Base-by-base conservation (phyloP, 2,797 vertebrate genomes). In the Protosalanx chinensis region DNA sequence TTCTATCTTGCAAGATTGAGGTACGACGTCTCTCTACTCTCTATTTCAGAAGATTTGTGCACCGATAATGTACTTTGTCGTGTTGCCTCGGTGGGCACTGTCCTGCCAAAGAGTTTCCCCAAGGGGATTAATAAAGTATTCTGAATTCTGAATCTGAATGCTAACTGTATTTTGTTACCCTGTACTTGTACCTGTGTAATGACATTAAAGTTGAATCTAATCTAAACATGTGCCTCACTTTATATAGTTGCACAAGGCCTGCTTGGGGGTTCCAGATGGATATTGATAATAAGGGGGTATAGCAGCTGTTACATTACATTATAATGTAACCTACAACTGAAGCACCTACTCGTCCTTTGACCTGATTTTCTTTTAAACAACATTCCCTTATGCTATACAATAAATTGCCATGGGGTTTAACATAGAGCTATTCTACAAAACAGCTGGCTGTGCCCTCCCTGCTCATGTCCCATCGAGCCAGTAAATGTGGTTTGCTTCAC, bases 241-340 rank as follows among this genome's bases (percentile, higher is more conserved):
- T 67, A 73, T 72, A 71, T 63, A 77, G 72, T 72, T 75, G 69
- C 75, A 69, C 20, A 64, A 29, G 58, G 37, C 64, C 63, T 76
- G 67, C 76, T 76, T 65, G 59, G 68, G 77, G n/a, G 4, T 62
- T 71, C 78, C 73, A 74, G 80, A 86, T 72, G 74, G 70, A 53
- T 65, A 73, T 61, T 67, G 59, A 67, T 73, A 62, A 73, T 35
- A 68, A 58, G 71, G 67, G 59, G 67, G 60, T 64, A 46, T 18
- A 33, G 62, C 30, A 62, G 59, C 35, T 35, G 23, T 71, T n/a
- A 62, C 32, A 75, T 91, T 91, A 84, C 74, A 81, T 89, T 89
- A 91, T 72, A 59, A 65, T 64, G 61, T 62, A 27, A 62, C 74
- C 72, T 37, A 75, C 63, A 72, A 68, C 72, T 29, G 8, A 33